Evolutionary conservation across 2,888 invertebrate species (phyloP).

Genomic region (Cheilosia impressa): DNA sequence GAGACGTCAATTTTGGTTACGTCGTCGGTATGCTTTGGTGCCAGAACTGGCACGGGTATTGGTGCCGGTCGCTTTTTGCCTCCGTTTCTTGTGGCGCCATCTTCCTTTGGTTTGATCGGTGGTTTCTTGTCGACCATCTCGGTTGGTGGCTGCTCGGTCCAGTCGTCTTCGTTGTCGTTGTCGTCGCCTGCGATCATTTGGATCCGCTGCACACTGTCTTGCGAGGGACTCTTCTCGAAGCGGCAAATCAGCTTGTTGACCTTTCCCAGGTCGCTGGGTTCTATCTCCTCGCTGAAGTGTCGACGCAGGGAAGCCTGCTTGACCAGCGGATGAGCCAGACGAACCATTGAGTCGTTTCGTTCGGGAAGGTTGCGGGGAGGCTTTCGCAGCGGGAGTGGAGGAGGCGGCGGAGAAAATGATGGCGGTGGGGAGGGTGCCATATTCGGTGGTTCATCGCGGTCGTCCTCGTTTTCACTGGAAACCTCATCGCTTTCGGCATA

Average conservation of each 20-base stretch:
- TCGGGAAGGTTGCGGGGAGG: constrained; percentile 77
- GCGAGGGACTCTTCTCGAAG: constrained; percentile 78
- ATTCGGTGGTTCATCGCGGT: constrained; percentile 76
- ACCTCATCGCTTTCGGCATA: constrained; percentile 70
- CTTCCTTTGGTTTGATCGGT: constrained; percentile 45
- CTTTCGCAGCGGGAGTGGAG: constrained; percentile 58
- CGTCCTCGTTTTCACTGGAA: constrained; percentile 65
- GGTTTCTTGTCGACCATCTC: constrained; percentile 39
- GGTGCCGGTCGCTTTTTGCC: constrained; percentile 62
- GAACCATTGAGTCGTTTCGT: constrained; percentile 79
- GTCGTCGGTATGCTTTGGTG: constrained; percentile 16
- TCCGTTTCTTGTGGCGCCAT: constrained; percentile 41
- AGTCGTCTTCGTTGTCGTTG: constrained; percentile 5
- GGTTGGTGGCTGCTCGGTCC: neutral
- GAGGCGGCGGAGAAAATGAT: constrained; percentile 78
- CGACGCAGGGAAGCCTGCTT: constrained; percentile 81
- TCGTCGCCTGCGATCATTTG: constrained; percentile 70
- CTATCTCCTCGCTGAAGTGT: constrained; percentile 81
- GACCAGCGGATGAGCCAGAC: constrained; percentile 80
- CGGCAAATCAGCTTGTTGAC: constrained; percentile 82
- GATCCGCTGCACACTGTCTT: constrained; percentile 70
- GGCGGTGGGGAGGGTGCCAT: constrained; percentile 78
- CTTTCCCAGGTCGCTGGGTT: constrained; percentile 81
- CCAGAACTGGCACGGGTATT: constrained; percentile 6
- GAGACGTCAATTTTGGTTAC: neutral